Evolutionary conservation across 2,113 vertebrate genomes (phyloP).

Genomic region (Egretta garzetta): DNA sequence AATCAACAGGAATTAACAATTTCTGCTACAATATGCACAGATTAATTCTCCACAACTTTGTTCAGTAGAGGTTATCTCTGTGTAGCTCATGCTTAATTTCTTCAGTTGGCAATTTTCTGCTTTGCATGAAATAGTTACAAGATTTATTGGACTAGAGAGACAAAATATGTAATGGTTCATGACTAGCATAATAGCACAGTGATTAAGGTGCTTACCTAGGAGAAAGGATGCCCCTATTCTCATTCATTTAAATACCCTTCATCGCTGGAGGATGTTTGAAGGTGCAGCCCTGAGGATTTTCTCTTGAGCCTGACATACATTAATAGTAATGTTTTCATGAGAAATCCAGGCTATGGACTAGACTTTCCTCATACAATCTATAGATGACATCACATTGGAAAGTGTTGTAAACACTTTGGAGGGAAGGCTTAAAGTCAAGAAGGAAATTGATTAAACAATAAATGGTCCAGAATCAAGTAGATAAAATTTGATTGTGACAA

Average conservation of each 20-base stretch:
- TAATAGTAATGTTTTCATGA: neutral
- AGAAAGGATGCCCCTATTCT: neutral
- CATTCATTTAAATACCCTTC: neutral
- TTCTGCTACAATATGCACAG: conserved; percentile 44
- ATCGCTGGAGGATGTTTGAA: neutral
- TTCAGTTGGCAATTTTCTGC: neutral
- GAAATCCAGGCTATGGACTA: neutral
- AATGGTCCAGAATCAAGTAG: neutral
- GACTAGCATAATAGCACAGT: neutral
- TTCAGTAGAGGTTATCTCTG: neutral
- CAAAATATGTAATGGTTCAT: neutral
- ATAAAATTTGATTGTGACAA: neutral
- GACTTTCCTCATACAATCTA: neutral
- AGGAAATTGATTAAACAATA: neutral
- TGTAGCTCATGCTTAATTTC: neutral
- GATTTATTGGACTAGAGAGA: neutral
- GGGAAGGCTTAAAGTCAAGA: neutral
- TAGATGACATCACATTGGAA: neutral
- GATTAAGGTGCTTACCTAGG: neutral
- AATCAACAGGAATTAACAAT: conserved; percentile 26
- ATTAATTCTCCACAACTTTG: conserved; percentile 51
- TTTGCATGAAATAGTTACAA: neutral
- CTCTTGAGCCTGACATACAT: neutral
- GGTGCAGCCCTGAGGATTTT: neutral
- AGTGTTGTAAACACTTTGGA: neutral